phyloP scores from a whole-genome alignment of 2,113 vertebrate species.

The Vombatus ursinus region DNA sequence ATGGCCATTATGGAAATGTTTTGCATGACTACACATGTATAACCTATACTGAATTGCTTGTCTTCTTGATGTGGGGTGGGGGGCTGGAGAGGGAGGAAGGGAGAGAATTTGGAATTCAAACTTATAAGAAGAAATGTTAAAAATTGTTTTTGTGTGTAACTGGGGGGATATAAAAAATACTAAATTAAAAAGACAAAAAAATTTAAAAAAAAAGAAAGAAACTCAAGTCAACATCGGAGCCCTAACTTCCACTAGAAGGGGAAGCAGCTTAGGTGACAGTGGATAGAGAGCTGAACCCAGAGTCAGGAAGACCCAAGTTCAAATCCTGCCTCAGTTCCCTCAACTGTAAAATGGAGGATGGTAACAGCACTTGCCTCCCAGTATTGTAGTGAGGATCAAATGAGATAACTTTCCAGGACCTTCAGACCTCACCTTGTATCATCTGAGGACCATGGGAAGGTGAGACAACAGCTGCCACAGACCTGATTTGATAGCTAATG shows the following conservation, averaged over 20 bases:
- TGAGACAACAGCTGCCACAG: not conserved
- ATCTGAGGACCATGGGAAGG: not conserved
- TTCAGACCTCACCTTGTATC: not conserved
- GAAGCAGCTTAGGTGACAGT: not conserved
- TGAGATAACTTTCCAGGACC: not conserved
- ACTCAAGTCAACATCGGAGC: not conserved
- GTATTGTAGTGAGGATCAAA: not conserved
- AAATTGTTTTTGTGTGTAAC: too few species aligned
- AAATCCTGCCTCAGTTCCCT: slow-evolving; percentile 4
- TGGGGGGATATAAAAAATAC: too few species aligned
- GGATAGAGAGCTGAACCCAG: not conserved
- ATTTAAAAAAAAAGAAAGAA: too few species aligned
- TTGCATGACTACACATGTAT: too few species aligned
- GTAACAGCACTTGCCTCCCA: not conserved
- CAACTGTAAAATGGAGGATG: slow-evolving; percentile 21
- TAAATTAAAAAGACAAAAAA: too few species aligned
- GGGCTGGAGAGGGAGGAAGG: too few species aligned
- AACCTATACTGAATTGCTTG: too few species aligned
- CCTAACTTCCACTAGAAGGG: too few species aligned
- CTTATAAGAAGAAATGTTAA: too few species aligned
- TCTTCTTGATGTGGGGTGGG: too few species aligned
- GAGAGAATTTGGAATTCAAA: too few species aligned
- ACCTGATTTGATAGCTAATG: not conserved
- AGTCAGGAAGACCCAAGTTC: not conserved
- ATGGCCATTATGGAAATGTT: too few species aligned